These are phyloP conservation scores for Neomorphus geoffroyi DNA, from an alignment of 2,797 vertebrate species.

Conservation along the genomic window DNA sequence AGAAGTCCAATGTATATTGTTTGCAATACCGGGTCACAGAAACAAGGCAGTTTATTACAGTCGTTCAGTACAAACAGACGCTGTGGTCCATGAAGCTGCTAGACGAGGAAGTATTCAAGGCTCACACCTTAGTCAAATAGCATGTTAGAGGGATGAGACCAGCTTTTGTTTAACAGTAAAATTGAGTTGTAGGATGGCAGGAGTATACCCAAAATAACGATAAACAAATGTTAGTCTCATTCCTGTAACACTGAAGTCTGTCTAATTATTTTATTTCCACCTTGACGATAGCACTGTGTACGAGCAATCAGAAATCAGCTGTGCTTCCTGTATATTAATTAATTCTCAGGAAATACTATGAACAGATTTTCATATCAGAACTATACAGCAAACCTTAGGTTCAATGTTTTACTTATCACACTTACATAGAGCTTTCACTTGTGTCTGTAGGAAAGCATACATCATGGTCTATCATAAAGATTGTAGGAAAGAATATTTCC, in stretches of 20 bases:
- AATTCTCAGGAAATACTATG: background rate
- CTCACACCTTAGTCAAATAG: background rate
- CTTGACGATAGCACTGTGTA: background rate
- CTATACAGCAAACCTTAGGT: background rate
- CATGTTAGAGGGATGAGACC: background rate
- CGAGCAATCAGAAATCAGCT: background rate
- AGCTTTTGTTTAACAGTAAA: background rate
- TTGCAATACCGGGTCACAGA: background rate
- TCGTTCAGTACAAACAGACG: background rate
- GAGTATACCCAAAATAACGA: background rate
- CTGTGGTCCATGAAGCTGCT: background rate
- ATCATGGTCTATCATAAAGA: background rate
- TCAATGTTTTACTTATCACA: background rate
- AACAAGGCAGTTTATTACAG: background rate
- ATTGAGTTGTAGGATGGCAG: background rate
- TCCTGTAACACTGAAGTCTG: background rate
- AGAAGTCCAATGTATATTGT: background rate
- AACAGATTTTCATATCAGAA: constrained; percentile 1
- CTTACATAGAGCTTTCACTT: background rate
- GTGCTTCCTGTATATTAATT: background rate
- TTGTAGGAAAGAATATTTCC: background rate
- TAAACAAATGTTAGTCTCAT: background rate
- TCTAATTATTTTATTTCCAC: constrained; percentile 6
- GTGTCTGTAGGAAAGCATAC: background rate
- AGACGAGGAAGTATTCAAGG: background rate